Percentiles rank a stretch among this genome's conserved stretches.
Evolutionary conservation across 2,888 invertebrate genomes (phyloP).

Genomic region (Onthophagus sagittarius): DNA sequence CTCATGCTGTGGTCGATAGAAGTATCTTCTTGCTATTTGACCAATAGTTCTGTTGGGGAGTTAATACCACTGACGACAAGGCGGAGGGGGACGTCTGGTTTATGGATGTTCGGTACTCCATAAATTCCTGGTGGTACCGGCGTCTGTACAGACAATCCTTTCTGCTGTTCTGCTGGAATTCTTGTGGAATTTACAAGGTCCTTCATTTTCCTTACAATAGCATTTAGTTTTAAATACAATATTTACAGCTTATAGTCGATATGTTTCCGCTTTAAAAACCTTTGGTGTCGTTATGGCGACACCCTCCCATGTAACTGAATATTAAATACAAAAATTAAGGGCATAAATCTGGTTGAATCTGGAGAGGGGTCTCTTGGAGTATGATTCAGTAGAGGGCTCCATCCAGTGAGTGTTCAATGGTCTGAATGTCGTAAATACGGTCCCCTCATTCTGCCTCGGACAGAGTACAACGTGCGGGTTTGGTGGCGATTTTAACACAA

Average conservation of each 20-base stretch:
- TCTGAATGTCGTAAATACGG: slow-evolving; percentile 20
- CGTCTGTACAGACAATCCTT: no score
- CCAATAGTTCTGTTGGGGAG: no score
- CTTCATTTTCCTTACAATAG: no score
- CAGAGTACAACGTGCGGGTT: slow-evolving; percentile 12
- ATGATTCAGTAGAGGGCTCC: slow-evolving; percentile 21
- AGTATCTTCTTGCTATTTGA: no score
- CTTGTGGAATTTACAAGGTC: no score
- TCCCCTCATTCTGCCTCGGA: slow-evolving; percentile 17
- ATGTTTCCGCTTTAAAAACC: background rate
- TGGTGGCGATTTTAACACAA: background rate
- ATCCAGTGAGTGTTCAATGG: slow-evolving; percentile 14
- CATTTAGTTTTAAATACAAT: background rate
- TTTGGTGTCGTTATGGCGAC: background rate
- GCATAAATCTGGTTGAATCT: slow-evolving; percentile 19
- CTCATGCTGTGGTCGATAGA: no score
- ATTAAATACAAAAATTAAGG: slow-evolving; percentile 25
- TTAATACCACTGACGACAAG: no score
- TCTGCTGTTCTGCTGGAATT: no score
- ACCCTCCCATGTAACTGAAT: background rate
- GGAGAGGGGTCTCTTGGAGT: background rate
- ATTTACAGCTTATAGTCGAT: background rate
- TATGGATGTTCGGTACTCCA: no score
- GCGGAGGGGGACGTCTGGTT: no score
- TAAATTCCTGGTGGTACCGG: no score